Evolutionary conservation across 2,888 invertebrate species (phyloP), one percentile per base, ranked within the genome.

Genomic region (Exephanes ischioxanthus): DNA sequence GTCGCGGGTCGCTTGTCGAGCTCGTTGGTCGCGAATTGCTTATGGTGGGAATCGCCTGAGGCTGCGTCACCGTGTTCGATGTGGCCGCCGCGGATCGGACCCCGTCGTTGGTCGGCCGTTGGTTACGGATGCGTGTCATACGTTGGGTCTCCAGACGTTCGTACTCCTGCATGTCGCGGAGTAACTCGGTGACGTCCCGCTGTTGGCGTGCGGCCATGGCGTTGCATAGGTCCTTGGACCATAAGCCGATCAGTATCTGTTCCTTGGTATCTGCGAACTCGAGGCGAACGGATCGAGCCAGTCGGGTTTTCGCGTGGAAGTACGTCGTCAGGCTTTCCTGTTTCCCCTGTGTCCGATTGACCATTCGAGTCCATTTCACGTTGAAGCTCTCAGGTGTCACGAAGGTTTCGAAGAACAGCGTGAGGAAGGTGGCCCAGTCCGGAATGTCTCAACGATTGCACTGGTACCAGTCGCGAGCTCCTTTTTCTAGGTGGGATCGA

Each of bases 181-280:
- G 70, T 4, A 70, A n/a, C 19, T 70, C 53, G n/a, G 16, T 9
- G 22, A 51, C 5, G 11, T 70, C 33, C 14, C 16, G n/a, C 7
- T 76, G 75, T 9, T 76, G 16, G 9, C 63, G 45, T n/a, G 63
- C 68, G 19, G 53, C 53, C 67, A 78, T 78, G 2, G 45, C 16
- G 11, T 45, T 55, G 33, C 48, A 75, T 1, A 82, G 51, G 6
- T 76, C 76, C 30, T 26, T 75, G 3, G 81, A 75, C 61, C 68
- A 77, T 14, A 70, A 37, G 6, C 61, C 82, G 19, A 82, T 19
- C 16, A 82, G 41, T n/a, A 82, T 26, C 37, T 82, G 77, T 16
- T 82, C 70, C 30, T 58, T 82, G 14, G 45, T 75, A 7, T 81
- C 72, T 14, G 26, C 14, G 37, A 75, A 67, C 14, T 22, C 22